Evolutionary conservation across 2,113 vertebrate species (phyloP), one percentile per base, ranked within the genome.

Genomic region (Apteryx mantelli): DNA sequence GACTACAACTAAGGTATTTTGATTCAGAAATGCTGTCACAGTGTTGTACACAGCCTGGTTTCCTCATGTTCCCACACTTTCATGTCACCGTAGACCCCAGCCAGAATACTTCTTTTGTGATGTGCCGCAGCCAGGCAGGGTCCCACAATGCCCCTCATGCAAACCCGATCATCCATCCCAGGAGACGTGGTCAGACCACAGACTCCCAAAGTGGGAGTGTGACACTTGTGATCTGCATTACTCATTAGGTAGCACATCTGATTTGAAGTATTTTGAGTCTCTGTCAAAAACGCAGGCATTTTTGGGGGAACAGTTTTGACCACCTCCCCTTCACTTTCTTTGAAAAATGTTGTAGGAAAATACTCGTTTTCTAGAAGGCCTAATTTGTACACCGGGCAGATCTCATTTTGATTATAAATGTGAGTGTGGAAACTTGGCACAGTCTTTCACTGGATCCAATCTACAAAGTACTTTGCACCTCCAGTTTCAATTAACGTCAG

Each of bases 401-500:
- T 82, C 71, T 60, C 64, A 22, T 26, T 13, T 38, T 40, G 26
- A 34, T 20, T 40, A 32, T 32, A 50, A 71, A 88, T 7, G 11
- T 38, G 40, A 36, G 53, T 42, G 44, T 2, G 3, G 38, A 71
- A 93, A 44, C 20, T 24, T 19, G 18, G 7, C 40, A 42, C 46
- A 50, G 42, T 16, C 16, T 38, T 87, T 85, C 52, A n/a, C 52
- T 42, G 24, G 32, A 55, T 20, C 11, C 56, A 63, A 15, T 15
- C 36, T 81, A 4, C 26, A 75, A 34, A 84, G 38, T 16, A 36
- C 40, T 76, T 40, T 40, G 13, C 7, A 3, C 6, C 22, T 68
- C 34, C 7, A 5, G 0, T 70, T 91, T 48, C 86, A 85, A 6
- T 53, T 24, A 71, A 70, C 0, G 0, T 24, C 61, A 25, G 32